These are phyloP conservation scores for Brassicogethes aeneus DNA, from an alignment of 2,888 invertebrate genomes.

Conservation along the genomic window DNA sequence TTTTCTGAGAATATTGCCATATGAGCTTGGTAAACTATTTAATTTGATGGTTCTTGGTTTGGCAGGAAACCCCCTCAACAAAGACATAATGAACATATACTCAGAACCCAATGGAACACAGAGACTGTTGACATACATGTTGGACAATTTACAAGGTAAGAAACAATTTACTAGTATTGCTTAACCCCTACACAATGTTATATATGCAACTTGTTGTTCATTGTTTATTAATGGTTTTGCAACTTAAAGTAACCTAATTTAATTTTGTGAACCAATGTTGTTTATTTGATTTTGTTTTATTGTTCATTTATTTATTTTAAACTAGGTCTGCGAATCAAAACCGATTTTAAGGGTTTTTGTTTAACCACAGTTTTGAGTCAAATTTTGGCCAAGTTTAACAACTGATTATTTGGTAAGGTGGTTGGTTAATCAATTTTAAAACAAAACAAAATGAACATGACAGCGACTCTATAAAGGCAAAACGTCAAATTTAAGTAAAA, in stretches of 20 bases:
- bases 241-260: background rate
- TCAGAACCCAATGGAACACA: constrained; percentile 90
- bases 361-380: too few species aligned
- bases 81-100: constrained; percentile 86
- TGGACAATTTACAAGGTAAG: constrained; percentile 93
- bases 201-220: background rate
- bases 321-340: too few species aligned
- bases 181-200: background rate
- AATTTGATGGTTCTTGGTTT: constrained; percentile 88
- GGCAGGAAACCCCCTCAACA: constrained; percentile 89
- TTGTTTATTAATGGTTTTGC: background rate
- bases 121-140: constrained; percentile 87
- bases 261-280: background rate
- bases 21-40: constrained; percentile 95
- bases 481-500: too few species aligned
- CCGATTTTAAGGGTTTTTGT: too few species aligned
- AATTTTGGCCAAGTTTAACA: too few species aligned
- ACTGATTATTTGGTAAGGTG: too few species aligned
- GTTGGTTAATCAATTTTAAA: too few species aligned
- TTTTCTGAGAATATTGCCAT: constrained; percentile 86
- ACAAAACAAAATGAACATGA: too few species aligned
- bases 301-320: too few species aligned
- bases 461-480: too few species aligned
- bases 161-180: constrained; percentile 1
- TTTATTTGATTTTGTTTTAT: background rate